Evolutionary conservation across 2,888 invertebrate genomes (phyloP).

Genomic region (Drosophila eohydei): DNA sequence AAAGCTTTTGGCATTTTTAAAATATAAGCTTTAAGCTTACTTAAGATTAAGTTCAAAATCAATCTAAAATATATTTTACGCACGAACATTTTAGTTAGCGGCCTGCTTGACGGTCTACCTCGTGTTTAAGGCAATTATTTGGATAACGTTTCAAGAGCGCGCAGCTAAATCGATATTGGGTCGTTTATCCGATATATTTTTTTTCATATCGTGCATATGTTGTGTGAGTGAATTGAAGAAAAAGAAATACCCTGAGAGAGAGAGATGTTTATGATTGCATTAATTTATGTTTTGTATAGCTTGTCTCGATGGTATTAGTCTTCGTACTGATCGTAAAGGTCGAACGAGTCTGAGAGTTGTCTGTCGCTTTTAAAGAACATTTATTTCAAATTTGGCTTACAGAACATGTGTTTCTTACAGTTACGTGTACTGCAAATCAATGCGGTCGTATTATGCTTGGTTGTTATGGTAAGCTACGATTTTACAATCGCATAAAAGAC

Average conservation of each 20-base stretch:
- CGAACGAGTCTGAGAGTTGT: background rate
- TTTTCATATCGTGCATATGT: background rate
- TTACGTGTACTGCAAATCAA: conserved; percentile 5
- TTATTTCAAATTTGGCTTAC: background rate
- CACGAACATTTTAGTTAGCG: background rate
- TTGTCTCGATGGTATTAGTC: background rate
- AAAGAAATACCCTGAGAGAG: background rate
- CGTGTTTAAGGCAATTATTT: background rate
- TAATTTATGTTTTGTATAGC: background rate
- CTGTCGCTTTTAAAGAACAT: background rate
- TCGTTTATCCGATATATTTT: background rate
- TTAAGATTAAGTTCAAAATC: background rate
- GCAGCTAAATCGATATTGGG: background rate
- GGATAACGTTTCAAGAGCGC: background rate
- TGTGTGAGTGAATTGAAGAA: background rate
- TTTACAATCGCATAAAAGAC: background rate
- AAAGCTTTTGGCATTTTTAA: no score
- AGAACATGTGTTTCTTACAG: conserved; percentile 37
- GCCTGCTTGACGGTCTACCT: background rate
- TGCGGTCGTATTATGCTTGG: background rate
- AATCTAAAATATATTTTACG: background rate
- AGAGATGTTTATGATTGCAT: no score
- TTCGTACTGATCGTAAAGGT: background rate
- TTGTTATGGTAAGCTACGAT: conserved; percentile 16
- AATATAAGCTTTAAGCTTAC: no score